Evolutionary conservation across 1,140 invertebrate species (phyloP), one percentile per base, ranked within the genome.

Genomic region (Anastrepha ludens): DNA sequence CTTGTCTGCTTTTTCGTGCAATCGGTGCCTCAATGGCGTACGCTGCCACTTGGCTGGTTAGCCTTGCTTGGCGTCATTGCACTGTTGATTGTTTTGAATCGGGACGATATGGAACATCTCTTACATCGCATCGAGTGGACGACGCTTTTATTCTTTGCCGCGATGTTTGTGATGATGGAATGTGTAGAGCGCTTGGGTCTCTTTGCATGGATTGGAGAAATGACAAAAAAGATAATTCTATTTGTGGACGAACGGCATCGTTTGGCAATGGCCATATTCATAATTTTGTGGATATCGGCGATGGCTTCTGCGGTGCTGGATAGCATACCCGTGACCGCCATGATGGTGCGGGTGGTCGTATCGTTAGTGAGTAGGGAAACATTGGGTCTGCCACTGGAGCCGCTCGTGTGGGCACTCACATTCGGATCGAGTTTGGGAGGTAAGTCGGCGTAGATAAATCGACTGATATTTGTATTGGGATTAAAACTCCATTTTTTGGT

Each of bases 101-200:
- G 94, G 7, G 94, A 95, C 62, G 96, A 97, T 89, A 92, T 97
- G 60, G 97, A 97, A 89, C 95, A 95, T 60, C 93, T 97, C 59
- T 94, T 97, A 88, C 94, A 95, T 17, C 94, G 96, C 89, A 96
- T 97, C 0, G 97, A 97, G 93, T 97, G 97, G 97, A 95, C 95
- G 1, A 97, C 97, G 0, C 92, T 97, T 2, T 93, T 97, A 58
- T 97, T 97, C 91, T 97, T 97, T 90, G 96, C 96, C 2, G 95
- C 96, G 5, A 94, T 97, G 20, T 97, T 97, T 89, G 95, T 97
- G n/a, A 94, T 97, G 55, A 97, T 97, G 96, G 96, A 97, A 94
- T 96, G 96, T 65, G 93, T 97, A 20, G 94, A 95, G 0, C 94
- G 95, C 70, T 90, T 97, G 41, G 96, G 96, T 0, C 91, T 97